Evolutionary conservation across 2,888 invertebrate species (phyloP), one percentile per base, ranked within the genome.

Genomic region (Volucella bombylans): DNA sequence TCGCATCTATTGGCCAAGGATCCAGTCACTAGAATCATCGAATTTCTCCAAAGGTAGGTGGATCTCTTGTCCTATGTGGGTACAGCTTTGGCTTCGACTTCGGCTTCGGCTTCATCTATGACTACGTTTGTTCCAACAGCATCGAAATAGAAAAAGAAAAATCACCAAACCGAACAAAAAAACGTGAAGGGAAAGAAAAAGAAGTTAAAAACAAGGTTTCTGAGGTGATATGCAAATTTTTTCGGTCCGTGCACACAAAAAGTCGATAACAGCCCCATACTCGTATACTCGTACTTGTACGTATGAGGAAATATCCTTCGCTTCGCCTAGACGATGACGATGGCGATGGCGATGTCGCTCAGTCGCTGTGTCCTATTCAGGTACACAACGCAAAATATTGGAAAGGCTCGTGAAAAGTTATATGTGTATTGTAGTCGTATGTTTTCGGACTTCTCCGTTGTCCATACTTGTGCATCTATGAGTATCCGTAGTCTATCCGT

Each of bases 221-320:
- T 85, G 81, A 82, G 85, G 82, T 82, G 82, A 86, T 77, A 86
- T 86, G 85, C 85, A 86, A 86, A 82, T 86, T 86, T 82, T 86
- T 82, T 86, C 82, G 78, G 82, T 78, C 77, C 73, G 59, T 82
- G 77, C 77, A 86, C 85, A 81, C 72, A 86, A 72, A 85, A 77
- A 82, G 81, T 82, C 69, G 73, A 78, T 69, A 59, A 72, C 49
- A 76, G 76, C 65, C 77, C 31, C 31, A 31, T 31, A 31, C 31
- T 6, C 31, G 31, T 31, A 31, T 31, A 31, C 6, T 31, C 2
- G 6, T 31, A 31, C 31, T 65, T 73, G 68, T 50, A 14, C 49
- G 14, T 47, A 86, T 78, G 86, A 86, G 78, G 64, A 86, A 82
- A 86, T 82, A 86, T 86, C 68, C 85, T 86, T 86, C 45, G 77